Evolutionary conservation across 2,888 invertebrate species (phyloP).

Genomic region (Theretra japonica): DNA sequence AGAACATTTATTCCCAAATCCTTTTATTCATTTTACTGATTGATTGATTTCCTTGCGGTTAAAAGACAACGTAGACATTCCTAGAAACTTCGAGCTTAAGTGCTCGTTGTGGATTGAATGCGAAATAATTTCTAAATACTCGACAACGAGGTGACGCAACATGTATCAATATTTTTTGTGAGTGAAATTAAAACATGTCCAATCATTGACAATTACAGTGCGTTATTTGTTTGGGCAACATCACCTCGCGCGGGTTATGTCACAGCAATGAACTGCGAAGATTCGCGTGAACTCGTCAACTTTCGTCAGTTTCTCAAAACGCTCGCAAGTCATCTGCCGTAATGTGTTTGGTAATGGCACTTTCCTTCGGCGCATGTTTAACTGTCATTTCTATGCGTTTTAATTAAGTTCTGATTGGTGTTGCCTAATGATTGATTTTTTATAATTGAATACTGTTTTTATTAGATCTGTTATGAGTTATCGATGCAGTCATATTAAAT

Average conservation of each 20-base stretch:
- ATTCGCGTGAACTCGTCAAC: constrained; percentile 20
- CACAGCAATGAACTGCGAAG: neutral
- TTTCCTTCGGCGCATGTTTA: neutral
- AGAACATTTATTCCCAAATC: no score
- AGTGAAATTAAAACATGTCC: constrained; percentile 8
- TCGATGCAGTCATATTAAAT: no score
- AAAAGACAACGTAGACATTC: no score
- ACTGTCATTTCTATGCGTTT: neutral
- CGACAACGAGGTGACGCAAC: no score
- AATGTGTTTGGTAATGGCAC: constrained; percentile 7
- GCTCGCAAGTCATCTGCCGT: constrained; percentile 18
- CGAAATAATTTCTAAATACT: no score
- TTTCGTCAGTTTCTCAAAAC: constrained; percentile 14
- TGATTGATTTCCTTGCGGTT: no score
- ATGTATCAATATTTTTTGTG: neutral
- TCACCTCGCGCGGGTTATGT: constrained; percentile 4
- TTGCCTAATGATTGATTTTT: neutral
- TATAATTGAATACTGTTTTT: neutral
- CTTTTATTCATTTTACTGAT: no score
- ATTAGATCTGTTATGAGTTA: neutral
- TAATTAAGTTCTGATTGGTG: neutral
- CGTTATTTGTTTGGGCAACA: constrained; percentile 1
- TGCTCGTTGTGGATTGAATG: no score
- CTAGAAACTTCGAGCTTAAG: no score
- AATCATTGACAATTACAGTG: constrained; percentile 19